Base-by-base conservation (phyloP, 2,113 vertebrate species). In the Cynopterus brachyotis region DNA sequence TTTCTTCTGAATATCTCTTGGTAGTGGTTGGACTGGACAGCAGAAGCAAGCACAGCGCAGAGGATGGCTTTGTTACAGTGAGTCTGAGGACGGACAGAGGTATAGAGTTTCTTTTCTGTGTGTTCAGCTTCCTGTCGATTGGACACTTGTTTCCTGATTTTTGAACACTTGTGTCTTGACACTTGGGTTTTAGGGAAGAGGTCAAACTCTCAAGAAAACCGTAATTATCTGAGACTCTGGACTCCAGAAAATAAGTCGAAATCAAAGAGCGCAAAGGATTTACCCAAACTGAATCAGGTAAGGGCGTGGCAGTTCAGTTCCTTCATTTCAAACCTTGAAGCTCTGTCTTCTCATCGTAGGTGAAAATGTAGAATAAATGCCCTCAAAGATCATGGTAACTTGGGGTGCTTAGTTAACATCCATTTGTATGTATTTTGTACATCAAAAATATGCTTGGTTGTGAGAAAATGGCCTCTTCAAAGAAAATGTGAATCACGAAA, bases 281-380 rank as follows among this genome's bases (percentile, higher is more conserved):
- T 99, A 79, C 99, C 99, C n/a, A 99, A 99, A 97, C 95, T 99
- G 81, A 99, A 99, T 96, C 99, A 99, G 99, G 99, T 99, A 98
- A 78, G 47, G 86, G 35, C 37, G 30, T 5, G 6, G 57, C 17
- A n/a, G 19, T 86, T 72, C 30, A 20, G 2, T 20, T 57, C 70
- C 11, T 57, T 57, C 28, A 11, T 82, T 89, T 82, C 67, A 30
- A 92, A 37, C 30, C 87, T 22, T 5, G 79, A 37, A 16, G 32
- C 76, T 85, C 19, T 94, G 72, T 60, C 87, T 94, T 81, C 30
- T 37, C 11, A 37, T 11, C 42, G 30, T 4, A 30, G 42, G 50
- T 30, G n/a, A n/a, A 57, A 57, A 85, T 53, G 15, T 53, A 22
- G 13, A 75, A 2, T 76, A 24, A 76, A 35, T 42, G 35, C 15